These are phyloP conservation scores for Rhagoletis zephyria DNA, from an alignment of 1,140 invertebrate genomes.

Conservation along the genomic window DNA sequence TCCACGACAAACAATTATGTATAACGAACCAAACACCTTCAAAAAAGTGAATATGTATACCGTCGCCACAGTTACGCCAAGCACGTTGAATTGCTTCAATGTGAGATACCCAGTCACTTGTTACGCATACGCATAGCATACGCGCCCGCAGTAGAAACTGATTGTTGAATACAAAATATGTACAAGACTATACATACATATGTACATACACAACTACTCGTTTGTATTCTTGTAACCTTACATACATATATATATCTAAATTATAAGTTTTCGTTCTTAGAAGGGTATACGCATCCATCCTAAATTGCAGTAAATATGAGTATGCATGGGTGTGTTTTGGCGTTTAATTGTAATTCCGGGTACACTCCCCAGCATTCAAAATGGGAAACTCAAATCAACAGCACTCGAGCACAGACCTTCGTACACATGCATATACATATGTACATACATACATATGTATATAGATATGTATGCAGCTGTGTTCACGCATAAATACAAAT, in stretches of 20 bases:
- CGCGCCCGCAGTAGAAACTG: not conserved
- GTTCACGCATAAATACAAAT: no score
- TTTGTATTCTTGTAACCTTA: not conserved
- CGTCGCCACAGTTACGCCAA: not conserved
- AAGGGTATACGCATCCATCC: not conserved
- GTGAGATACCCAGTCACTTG: slow-evolving; percentile 30
- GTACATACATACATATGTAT: not conserved
- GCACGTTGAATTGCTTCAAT: not conserved
- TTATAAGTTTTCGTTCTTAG: not conserved
- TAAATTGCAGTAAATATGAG: no score
- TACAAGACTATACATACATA: not conserved
- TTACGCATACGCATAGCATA: slow-evolving; percentile 6
- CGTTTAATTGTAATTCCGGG: slow-evolving; percentile 32
- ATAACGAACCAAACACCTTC: not conserved
- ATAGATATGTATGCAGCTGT: no score
- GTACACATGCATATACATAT: not conserved
- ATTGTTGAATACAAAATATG: slow-evolving; percentile 9
- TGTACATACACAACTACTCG: not conserved
- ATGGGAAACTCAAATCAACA: slow-evolving; percentile 11
- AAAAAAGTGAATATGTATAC: not conserved
- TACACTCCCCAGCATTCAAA: slow-evolving; percentile 6
- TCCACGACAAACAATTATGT: not conserved
- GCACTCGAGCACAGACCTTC: not conserved
- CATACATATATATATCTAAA: no score
- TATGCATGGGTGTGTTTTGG: not conserved